Evolutionary conservation across 1,140 invertebrate genomes (phyloP), one percentile per base, ranked within the genome.

Genomic region (Drosophila sturtevanti): DNA sequence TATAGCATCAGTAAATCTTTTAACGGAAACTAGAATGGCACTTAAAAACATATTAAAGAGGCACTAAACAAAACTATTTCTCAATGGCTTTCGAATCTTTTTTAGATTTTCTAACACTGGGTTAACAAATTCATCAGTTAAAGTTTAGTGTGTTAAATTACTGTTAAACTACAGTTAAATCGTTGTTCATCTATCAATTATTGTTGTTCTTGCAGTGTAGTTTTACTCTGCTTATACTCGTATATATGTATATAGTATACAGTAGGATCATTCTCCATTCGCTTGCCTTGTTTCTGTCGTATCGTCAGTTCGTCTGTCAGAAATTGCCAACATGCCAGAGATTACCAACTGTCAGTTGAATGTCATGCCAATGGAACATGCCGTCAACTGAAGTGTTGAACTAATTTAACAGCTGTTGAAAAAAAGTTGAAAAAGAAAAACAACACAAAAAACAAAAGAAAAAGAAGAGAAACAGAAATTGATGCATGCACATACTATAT

Each of bases 391-490:
- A 91, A 91, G 90, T 91, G 90, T 91, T 91, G 90, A 91, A 87
- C 90, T 91, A 91, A 91, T 91, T 91, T 91, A 91, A 89, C 90
- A 91, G 89, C 89, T 91, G 90, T 91, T 91, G 90, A 91, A 91
- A 91, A 80, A 91, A 90, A 68, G 2, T 11, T 1, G 10, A 21
- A 21, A 21, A 21, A 48, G 2, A 31, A 12, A 16, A 14, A 55
- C 2, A 12, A 31, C 51, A 51, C 21, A 59, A 75, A 55, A 41
- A 27, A 31, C 58, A 66, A 21, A 48, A 48, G 12, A 48, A 31
- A 31, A 31, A 31, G 27, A 21, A n/a, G 16, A 21, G 10, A 48
- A 48, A 1, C 41, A 44, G 41, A 48, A 48, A 48, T 21, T 48
- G 41, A 48, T 10, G 41, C 41, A 48, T 48, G 41, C 41, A 72